Evolutionary conservation across 1,140 invertebrate genomes (phyloP).

Genomic region (Antheraea mylitta): DNA sequence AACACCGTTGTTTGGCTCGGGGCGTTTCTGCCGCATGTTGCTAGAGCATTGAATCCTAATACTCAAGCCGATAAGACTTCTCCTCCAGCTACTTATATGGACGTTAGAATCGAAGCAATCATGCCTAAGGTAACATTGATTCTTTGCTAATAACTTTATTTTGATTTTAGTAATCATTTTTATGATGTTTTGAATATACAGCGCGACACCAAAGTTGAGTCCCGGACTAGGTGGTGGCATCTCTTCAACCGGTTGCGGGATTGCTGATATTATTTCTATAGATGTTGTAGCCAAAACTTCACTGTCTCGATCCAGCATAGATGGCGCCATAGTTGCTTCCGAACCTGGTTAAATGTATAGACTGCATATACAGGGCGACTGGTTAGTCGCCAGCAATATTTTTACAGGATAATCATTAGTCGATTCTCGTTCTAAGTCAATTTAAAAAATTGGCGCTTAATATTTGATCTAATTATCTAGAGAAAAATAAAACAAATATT

Average conservation of each 20-base stretch:
- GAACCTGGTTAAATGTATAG: constrained; percentile 40
- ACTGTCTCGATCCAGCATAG: constrained; percentile 56
- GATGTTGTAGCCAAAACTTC: constrained; percentile 42
- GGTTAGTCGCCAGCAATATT: no score
- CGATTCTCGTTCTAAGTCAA: no score
- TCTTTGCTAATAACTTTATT: no score
- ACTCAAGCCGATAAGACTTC: constrained; percentile 31
- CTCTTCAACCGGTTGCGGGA: constrained; percentile 59
- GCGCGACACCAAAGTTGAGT: no score
- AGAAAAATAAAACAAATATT: no score
- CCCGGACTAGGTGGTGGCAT: constrained; percentile 66
- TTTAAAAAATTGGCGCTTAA: no score
- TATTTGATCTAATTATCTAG: no score
- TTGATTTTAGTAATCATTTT: no score
- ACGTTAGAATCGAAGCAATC: constrained; percentile 93
- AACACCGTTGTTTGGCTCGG: constrained; percentile 95
- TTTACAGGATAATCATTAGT: no score
- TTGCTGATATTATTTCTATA: constrained; percentile 45
- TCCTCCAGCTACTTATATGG: constrained; percentile 84
- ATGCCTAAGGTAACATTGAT: constrained; percentile 87
- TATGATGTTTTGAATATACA: neutral
- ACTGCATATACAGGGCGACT: no score
- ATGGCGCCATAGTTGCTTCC: constrained; percentile 69
- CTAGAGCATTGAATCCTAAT: constrained; percentile 77
- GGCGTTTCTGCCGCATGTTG: constrained; percentile 93